phyloP scores from a whole-genome alignment of 2,888 invertebrate species.

The Athalia rosae region DNA sequence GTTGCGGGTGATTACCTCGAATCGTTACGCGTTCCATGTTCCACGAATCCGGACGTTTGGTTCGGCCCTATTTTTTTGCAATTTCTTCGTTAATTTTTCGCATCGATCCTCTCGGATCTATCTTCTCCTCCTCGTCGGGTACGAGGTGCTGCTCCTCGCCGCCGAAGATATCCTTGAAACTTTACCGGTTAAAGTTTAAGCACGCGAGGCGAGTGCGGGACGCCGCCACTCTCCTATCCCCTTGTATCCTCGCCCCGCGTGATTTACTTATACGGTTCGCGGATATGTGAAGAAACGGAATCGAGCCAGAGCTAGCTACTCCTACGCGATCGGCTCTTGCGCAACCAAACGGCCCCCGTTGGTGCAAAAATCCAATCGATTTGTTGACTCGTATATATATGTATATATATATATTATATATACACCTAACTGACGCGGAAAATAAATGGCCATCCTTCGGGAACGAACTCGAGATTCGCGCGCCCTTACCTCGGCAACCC shows the following conservation, averaged over 20 bases:
- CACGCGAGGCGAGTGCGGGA: conserved; percentile 11
- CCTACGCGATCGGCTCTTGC: not conserved
- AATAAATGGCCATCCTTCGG: conserved; percentile 38
- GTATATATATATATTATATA: too few species aligned
- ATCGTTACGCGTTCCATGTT: too few species aligned
- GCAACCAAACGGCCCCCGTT: not conserved
- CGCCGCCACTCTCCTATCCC: too few species aligned
- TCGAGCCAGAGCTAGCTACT: not conserved
- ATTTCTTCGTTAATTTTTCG: too few species aligned
- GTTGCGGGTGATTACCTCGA: not conserved
- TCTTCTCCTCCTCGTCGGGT: too few species aligned
- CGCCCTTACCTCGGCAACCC: not conserved
- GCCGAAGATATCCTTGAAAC: conserved; percentile 38
- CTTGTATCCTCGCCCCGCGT: not conserved
- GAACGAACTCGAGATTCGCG: conserved; percentile 4
- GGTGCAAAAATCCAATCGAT: conserved; percentile 30
- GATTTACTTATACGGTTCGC: conserved; percentile 9
- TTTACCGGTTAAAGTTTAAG: conserved; percentile 41
- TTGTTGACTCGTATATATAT: conserved; percentile 17
- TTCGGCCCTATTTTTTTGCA: not conserved
- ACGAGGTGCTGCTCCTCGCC: conserved; percentile 21
- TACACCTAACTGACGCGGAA: conserved; percentile 23
- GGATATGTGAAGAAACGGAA: conserved; percentile 11
- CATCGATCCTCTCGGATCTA: too few species aligned
- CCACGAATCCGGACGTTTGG: not conserved